Evolutionary conservation across 1,140 invertebrate genomes (phyloP), one percentile per base, ranked within the genome.

Genomic region (Bombus haemorrhoidalis): DNA sequence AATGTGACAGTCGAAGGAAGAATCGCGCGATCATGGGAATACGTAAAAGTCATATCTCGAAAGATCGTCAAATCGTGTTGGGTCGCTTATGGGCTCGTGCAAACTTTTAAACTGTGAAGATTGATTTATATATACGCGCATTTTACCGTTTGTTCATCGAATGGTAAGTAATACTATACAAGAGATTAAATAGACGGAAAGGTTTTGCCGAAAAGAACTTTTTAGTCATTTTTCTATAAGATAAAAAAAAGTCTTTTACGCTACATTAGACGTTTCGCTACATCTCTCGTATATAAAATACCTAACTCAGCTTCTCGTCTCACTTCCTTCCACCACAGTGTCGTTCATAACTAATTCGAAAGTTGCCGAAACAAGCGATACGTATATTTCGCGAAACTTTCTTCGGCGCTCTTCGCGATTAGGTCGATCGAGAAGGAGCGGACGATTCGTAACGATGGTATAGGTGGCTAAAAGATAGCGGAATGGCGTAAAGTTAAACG

Each of bases 401-500:
- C 47, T 18, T 53, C 47, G 0, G 6, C 47, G 47, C 18, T 53
- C 47, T 53, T 22, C 47, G 47, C 47, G 47, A 53, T 66, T 68
- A 47, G 72, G 68, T 62, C n/a, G 34, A 39, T 68, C 43, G 25
- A 41, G 41, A 57, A n/a, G 22, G 57, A 25, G 10, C 57, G 25
- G 28, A 59, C 57, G 43, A 25, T 32, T 75, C 57, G 72, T n/a
- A 28, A 37, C 9, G 34, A 41, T 43, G 39, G 39, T n/a, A 72
- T 72, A 59, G 83, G 62, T 78, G 71, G 43, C 69, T 92, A 87
- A 93, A 91, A 89, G 91, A 93, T 92, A 87, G 85, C 73, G 41
- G 74, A 81, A 84, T 37, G 77, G 86, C 79, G 71, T 81, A 90
- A 90, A 93, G 91, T 93, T 91, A 83, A 92, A 91, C 91, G 90